Evolutionary conservation across 2,888 invertebrate species (phyloP).

Genomic region (Pediacus dermestoides): DNA sequence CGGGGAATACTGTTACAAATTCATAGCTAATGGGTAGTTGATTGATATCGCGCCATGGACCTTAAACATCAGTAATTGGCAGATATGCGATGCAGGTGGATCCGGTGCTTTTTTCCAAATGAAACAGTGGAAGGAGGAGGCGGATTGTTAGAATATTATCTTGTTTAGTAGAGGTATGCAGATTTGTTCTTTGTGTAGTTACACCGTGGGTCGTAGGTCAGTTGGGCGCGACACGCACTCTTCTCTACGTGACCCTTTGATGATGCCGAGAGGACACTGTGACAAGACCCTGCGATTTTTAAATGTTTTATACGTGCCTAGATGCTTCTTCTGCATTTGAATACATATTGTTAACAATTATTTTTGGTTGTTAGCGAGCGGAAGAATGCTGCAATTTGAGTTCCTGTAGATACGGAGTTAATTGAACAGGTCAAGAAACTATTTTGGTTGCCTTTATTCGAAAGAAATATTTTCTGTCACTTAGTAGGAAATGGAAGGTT

Average conservation of each 20-base stretch:
- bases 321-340: constrained; percentile 1
- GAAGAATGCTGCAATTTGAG: too few relatives aligned
- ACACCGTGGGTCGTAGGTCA: constrained; percentile 40
- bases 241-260: constrained; percentile 45
- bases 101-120: too few relatives aligned
- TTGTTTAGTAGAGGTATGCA: constrained; percentile 36
- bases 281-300: constrained; percentile 29
- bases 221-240: constrained; percentile 45
- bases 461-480: too few relatives aligned
- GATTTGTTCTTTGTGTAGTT: constrained; percentile 41
- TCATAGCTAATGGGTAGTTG: constrained; percentile 3
- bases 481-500: too few relatives aligned
- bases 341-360: background rate
- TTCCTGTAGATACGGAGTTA: too few relatives aligned
- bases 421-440: too few relatives aligned
- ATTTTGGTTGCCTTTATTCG: too few relatives aligned
- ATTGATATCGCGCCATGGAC: constrained; percentile 5
- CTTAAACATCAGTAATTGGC: too few relatives aligned
- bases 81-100: background rate
- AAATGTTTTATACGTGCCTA: constrained; percentile 26
- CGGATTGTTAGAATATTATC: constrained; percentile 7
- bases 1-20: constrained; percentile 1
- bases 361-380: too few relatives aligned
- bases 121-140: too few relatives aligned
- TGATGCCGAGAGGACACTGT: constrained; percentile 34